phyloP scores from a whole-genome alignment of 30 jellyfish, hydroid and myxozoan species.

The Aurelia sp. region DNA sequence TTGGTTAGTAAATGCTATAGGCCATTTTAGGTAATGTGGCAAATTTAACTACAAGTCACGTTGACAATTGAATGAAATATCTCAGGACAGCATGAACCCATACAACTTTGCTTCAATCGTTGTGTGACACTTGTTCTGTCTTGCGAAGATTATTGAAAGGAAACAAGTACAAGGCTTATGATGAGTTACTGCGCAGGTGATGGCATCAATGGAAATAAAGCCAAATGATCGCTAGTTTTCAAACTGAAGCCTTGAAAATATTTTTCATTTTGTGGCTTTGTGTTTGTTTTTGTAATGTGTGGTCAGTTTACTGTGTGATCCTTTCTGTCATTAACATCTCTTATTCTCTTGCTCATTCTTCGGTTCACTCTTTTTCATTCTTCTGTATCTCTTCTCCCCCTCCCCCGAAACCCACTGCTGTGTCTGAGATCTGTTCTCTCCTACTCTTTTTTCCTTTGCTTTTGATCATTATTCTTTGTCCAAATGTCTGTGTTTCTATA shows the following conservation, averaged over 20 bases:
- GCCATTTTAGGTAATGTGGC: too few species aligned
- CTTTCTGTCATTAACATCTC: neutral
- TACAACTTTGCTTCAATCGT: too few species aligned
- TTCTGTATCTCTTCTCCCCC: neutral
- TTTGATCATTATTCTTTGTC: neutral
- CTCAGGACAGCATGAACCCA: too few species aligned
- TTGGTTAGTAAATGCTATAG: too few species aligned
- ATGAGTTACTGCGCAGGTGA: conserved; percentile 72
- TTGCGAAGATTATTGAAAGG: too few species aligned
- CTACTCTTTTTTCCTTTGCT: neutral
- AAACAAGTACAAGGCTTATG: conserved; percentile 37
- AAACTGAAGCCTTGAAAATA: conserved; percentile 59
- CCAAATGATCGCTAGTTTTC: conserved; percentile 67
- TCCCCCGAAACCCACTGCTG: too few species aligned
- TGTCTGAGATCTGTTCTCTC: neutral
- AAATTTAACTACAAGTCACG: too few species aligned
- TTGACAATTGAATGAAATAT: too few species aligned
- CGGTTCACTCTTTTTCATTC: neutral
- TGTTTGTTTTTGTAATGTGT: neutral
- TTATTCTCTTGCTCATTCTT: neutral
- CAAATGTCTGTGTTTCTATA: too few species aligned
- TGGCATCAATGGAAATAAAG: conserved; percentile 7
- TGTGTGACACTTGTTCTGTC: too few species aligned
- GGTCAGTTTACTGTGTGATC: neutral
- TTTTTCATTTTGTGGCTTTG: neutral